Evolutionary conservation across 2,113 vertebrate genomes (phyloP).

Genomic region (Aspiorhynchus laticeps): DNA sequence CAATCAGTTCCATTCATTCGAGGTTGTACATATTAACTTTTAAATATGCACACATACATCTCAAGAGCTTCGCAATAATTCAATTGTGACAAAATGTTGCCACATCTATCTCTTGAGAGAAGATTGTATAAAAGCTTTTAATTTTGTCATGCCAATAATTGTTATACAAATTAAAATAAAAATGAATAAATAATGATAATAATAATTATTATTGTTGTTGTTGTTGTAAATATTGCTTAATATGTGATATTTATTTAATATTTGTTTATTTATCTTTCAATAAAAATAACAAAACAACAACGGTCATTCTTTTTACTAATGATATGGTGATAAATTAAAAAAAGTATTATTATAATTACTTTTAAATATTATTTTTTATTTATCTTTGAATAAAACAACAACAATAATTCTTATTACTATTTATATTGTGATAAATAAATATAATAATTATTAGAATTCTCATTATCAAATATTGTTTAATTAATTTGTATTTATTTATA

Average conservation of each 20-base stretch:
- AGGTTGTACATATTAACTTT: not conserved
- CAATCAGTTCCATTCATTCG: not conserved
- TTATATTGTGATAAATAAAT: not conserved
- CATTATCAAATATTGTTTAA: not conserved
- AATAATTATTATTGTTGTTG: not conserved
- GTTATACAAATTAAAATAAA: not conserved
- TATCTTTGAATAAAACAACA: not conserved
- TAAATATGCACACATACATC: not conserved
- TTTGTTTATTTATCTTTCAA: not conserved
- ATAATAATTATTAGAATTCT: not conserved
- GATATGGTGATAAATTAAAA: not conserved
- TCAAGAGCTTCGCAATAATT: not conserved
- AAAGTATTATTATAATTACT: not conserved
- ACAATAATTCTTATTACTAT: not conserved
- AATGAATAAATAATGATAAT: not conserved
- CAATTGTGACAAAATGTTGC: not conserved
- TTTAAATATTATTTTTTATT: not conserved
- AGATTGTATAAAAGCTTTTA: not conserved
- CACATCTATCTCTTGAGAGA: not conserved
- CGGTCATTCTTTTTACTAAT: not conserved
- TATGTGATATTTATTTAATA: not conserved
- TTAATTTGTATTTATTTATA: not conserved
- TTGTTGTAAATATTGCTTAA: not conserved
- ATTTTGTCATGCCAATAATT: not conserved
- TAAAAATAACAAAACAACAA: not conserved